Base-by-base conservation (phyloP, 2,888 invertebrate genomes). In the Phaedon cochleariae region DNA sequence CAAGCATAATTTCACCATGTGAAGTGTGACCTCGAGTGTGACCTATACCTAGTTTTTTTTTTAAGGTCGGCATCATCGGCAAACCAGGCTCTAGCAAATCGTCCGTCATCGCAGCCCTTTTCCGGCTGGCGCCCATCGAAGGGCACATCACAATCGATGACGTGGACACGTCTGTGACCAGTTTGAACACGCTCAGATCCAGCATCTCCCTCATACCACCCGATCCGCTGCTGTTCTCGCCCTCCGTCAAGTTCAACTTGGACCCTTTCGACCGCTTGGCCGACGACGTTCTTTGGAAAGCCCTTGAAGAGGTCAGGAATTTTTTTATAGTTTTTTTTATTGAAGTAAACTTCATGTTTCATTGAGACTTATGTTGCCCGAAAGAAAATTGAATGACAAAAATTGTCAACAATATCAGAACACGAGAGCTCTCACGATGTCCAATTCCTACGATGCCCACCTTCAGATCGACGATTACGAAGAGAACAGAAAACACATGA, bases 141-240 rank as follows among this genome's bases (percentile, higher is more conserved):
- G 96, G 96, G 1, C 80, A 85, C 15, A 89, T 97, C 31, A 82
- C 84, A 64, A 92, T 97, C 55, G 96, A 96, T 79, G 89, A 87
- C n/a, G 79, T 94, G 0, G 87, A 92, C 65, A 91, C 89, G 0
- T 87, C 86, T 17, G 84, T 84, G 31, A 87, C 96, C 37, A 92
- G 92, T 1, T 85, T 96, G 12, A 87, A 91, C 80, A 91, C 93
- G 75, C 84, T 97, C 20, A 85, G 97, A 59, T 88, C 88, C 57
- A 91, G 90, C 76, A 92, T 97, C 59, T 91, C 96, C 0, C 96
- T 97, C 61, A 96, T 82, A 59, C 81, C 82, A 0, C 96, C 96
- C 85, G 95, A 95, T 76, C 95, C 96, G 0, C 90, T 94, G 31
- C 82, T 96, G 18, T 95, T 96, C 81, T 92, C 92, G 0, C 93